Conservation (phyloP, 2,888 invertebrate genomes). For the Epirrhoe tristata region DNA sequence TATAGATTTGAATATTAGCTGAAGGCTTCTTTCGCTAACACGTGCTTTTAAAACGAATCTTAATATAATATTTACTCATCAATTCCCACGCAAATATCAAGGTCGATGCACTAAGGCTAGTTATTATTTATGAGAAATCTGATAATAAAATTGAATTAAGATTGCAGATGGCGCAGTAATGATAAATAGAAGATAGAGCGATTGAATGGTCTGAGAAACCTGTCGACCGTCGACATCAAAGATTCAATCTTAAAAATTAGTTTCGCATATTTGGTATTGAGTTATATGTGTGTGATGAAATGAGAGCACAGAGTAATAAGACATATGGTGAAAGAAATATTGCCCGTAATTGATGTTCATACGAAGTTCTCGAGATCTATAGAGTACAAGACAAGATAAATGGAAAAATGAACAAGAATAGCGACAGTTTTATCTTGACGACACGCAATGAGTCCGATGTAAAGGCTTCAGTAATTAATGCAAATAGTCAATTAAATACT, state of each 20-base stretch:
- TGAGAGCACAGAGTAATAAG: slow-evolving; percentile 6
- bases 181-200: slow-evolving; percentile 52
- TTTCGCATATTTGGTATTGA: slow-evolving; percentile 35
- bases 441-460: slow-evolving; percentile 59
- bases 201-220: slow-evolving; percentile 48
- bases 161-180: slow-evolving; percentile 52
- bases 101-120: slow-evolving; percentile 50
- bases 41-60: slow-evolving; percentile 21
- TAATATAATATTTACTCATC: slow-evolving; percentile 34
- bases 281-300: slow-evolving; percentile 13
- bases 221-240: slow-evolving; percentile 44
- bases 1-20: slow-evolving; percentile 5
- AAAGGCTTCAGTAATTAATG: slow-evolving; percentile 63
- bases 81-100: slow-evolving; percentile 57
- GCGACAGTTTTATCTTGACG: slow-evolving; percentile 38
- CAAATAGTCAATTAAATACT: slow-evolving; percentile 66
- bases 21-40: slow-evolving; percentile 26
- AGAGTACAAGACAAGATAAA: slow-evolving; percentile 4
- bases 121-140: slow-evolving; percentile 49
- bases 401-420: slow-evolving; percentile 39
- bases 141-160: slow-evolving; percentile 48
- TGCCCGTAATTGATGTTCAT: slow-evolving; percentile 12
- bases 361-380: slow-evolving; percentile 21
- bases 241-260: slow-evolving; percentile 45
- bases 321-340: slow-evolving; percentile 15